phyloP scores from a whole-genome alignment of 2,113 vertebrate genomes.

The Clupea harengus region DNA sequence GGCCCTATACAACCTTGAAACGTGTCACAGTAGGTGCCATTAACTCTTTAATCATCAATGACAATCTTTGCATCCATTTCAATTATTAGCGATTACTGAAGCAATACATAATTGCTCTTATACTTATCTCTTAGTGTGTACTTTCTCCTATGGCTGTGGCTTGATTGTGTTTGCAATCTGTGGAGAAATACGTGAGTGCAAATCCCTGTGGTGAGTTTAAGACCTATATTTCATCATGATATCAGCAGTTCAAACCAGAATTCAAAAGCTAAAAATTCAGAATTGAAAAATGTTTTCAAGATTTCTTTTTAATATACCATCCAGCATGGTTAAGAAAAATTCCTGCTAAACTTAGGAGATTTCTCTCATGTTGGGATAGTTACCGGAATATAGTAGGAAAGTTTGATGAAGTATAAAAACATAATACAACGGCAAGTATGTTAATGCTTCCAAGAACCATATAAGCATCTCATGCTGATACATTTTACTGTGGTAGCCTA shows the following conservation, averaged over 20 bases:
- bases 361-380: too few species aligned
- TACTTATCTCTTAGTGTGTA: conserved; percentile 55
- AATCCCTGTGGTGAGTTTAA: conserved; percentile 50
- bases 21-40: conserved; percentile 52
- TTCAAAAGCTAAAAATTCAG: too few species aligned
- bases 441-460: too few species aligned
- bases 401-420: too few species aligned
- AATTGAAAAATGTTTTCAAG: too few species aligned
- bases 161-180: conserved; percentile 58
- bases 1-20: conserved; percentile 49
- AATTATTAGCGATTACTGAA: not conserved
- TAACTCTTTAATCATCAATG: not conserved
- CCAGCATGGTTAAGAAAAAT: too few species aligned
- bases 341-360: too few species aligned
- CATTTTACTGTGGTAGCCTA: too few species aligned
- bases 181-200: conserved; percentile 59
- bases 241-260: too few species aligned
- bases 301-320: not conserved
- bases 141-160: conserved; percentile 63
- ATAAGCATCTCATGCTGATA: not conserved
- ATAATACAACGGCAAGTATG: too few species aligned
- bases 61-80: not conserved
- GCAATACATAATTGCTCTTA: not conserved
- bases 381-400: too few species aligned
- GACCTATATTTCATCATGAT: not conserved